phyloP scores from a whole-genome alignment of 2,888 invertebrate genomes.

The Chloroclysta siterata region DNA sequence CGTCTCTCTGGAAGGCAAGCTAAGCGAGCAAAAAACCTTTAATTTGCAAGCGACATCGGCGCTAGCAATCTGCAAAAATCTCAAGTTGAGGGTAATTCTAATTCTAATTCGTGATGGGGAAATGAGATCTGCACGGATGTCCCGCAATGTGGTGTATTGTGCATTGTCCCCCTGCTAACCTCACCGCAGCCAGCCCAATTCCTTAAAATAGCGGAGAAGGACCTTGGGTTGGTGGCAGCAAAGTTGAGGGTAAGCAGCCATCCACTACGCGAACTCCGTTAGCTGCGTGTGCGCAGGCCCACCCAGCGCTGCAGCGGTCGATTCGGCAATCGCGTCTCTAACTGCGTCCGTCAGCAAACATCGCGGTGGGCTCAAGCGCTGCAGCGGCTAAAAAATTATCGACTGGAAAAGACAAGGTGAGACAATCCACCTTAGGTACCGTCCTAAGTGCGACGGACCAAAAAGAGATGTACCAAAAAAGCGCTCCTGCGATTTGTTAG shows the following conservation, averaged over 20 bases:
- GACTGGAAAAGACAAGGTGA: constrained; percentile 8
- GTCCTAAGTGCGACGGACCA: constrained; percentile 2
- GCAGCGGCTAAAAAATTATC: constrained; percentile 4
- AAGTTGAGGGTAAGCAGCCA: constrained; percentile 17
- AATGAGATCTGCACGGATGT: too few relatives aligned
- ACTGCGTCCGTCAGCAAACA: constrained; percentile 9
- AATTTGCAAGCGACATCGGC: constrained; percentile 1
- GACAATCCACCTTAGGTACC: not conserved
- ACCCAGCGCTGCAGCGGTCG: constrained; percentile 1
- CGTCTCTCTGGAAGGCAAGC: not conserved
- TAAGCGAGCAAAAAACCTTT: constrained; percentile 8
- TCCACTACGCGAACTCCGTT: not conserved
- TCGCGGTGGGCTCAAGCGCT: constrained; percentile 12
- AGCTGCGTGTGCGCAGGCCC: not conserved
- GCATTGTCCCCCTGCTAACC: too few relatives aligned
- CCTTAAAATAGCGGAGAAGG: too few relatives aligned
- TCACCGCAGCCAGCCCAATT: too few relatives aligned
- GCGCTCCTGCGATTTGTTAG: not conserved
- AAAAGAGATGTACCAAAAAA: not conserved
- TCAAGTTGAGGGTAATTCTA: too few relatives aligned
- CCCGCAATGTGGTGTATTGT: too few relatives aligned
- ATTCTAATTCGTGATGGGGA: too few relatives aligned
- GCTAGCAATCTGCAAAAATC: constrained; percentile 1
- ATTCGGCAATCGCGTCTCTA: constrained; percentile 14
- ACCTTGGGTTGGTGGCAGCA: too few relatives aligned